Percentiles rank a stretch among this genome's conserved stretches.
These are phyloP conservation scores for Drosophila trapezifrons DNA, from an alignment of 1,140 invertebrate genomes.

Conservation along the genomic window DNA sequence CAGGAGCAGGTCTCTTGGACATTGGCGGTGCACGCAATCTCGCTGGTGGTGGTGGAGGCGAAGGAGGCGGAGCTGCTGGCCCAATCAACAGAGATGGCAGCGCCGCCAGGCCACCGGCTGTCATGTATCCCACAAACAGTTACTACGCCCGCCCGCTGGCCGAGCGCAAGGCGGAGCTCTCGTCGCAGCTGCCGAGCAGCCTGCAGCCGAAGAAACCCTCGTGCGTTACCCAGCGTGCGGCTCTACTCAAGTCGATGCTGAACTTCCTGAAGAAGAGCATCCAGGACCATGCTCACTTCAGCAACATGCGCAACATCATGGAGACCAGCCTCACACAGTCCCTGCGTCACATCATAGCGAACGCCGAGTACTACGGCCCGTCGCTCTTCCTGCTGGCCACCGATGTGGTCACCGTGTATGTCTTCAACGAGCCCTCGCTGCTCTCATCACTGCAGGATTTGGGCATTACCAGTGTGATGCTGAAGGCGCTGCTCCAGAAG, in stretches of 20 bases:
- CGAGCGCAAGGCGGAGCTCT: slow-evolving; percentile 70
- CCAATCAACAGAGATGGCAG: slow-evolving; percentile 4
- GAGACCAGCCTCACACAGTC: slow-evolving; percentile 93
- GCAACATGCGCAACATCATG: slow-evolving; percentile 95
- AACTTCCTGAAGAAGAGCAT: slow-evolving; percentile 96
- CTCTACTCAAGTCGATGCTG: slow-evolving; percentile 94
- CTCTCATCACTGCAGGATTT: slow-evolving; percentile 94
- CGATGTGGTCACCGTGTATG: slow-evolving; percentile 95
- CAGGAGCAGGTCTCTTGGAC: slow-evolving; percentile 29
- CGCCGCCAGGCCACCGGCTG: neutral
- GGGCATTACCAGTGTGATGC: slow-evolving; percentile 94
- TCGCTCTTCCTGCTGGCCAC: slow-evolving; percentile 95
- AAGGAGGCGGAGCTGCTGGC: neutral
- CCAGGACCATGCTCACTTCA: slow-evolving; percentile 91
- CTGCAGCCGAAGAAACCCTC: slow-evolving; percentile 75
- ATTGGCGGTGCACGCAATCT: slow-evolving; percentile 3
- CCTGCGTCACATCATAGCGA: slow-evolving; percentile 95
- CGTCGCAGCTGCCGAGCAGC: slow-evolving; percentile 64
- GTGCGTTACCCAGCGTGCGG: slow-evolving; percentile 93
- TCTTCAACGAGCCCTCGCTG: slow-evolving; percentile 96
- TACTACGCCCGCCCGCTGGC: slow-evolving; percentile 74
- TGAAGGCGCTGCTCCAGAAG: slow-evolving; percentile 94
- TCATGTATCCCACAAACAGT: slow-evolving; percentile 70
- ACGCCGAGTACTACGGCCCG: slow-evolving; percentile 96
- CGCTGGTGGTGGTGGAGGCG: too few relatives aligned